Percentiles rank a stretch among this genome's conserved stretches.
phyloP scores from a whole-genome alignment of 1,140 invertebrate species.

The Danaus plexippus region DNA sequence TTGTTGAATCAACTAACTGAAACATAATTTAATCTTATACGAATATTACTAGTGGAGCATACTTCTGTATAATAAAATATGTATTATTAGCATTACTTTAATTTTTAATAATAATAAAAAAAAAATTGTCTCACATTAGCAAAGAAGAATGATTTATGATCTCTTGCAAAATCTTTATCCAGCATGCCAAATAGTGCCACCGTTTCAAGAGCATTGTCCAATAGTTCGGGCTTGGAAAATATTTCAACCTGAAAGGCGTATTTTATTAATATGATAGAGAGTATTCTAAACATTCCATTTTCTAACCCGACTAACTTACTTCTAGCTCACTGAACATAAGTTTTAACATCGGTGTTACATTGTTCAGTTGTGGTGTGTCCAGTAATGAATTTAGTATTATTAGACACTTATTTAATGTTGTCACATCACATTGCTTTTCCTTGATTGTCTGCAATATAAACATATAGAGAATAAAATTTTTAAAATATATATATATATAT shows the following conservation, averaged over 20 bases:
- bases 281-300: not conserved
- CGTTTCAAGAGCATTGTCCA: constrained; percentile 60
- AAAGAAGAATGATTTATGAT: constrained; percentile 69
- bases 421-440: constrained; percentile 54
- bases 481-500: too few relatives aligned
- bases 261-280: not conserved
- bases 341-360: constrained; percentile 53
- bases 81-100: too few relatives aligned
- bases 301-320: constrained; percentile 27
- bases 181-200: constrained; percentile 65
- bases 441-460: constrained; percentile 41
- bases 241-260: constrained; percentile 48
- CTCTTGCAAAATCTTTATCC: constrained; percentile 60
- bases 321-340: constrained; percentile 66
- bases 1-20: constrained; percentile 47
- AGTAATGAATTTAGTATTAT: constrained; percentile 58
- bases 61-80: too few relatives aligned
- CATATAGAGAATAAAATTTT: not conserved
- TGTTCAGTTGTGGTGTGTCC: constrained; percentile 59
- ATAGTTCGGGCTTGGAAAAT: constrained; percentile 55
- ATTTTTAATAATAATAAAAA: not conserved
- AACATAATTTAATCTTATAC: not conserved
- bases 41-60: too few relatives aligned
- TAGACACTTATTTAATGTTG: constrained; percentile 62
- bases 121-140: constrained; percentile 52